Conservation (phyloP, 2,797 vertebrate species). For the Streptopelia turtur region DNA sequence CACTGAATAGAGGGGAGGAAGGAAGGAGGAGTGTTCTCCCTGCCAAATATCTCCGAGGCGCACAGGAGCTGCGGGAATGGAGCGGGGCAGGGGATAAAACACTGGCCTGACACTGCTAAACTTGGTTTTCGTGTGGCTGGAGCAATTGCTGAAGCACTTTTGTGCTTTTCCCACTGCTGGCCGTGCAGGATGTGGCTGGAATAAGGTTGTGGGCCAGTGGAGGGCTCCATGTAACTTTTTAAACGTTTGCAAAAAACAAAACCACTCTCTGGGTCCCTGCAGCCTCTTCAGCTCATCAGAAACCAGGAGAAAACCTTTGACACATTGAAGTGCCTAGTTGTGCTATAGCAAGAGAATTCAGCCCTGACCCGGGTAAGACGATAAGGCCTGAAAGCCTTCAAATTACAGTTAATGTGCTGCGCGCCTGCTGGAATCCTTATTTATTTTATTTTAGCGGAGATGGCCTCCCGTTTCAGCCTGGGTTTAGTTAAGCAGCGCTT, state of each 20-base stretch:
- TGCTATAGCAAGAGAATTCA: neutral
- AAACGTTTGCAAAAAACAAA: neutral
- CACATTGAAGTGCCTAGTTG: neutral
- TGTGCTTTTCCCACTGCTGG: neutral
- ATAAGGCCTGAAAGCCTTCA: neutral
- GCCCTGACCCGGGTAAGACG: neutral
- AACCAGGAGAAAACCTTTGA: neutral
- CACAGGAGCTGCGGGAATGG: accelerated
- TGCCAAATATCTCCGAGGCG: accelerated
- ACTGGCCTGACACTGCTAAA: neutral
- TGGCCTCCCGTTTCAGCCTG: neutral
- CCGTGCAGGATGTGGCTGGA: neutral
- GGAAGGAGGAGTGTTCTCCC: neutral
- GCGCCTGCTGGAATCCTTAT: neutral
- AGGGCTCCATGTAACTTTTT: neutral
- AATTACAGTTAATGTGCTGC: neutral
- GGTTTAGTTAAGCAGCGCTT: neutral
- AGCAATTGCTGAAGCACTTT: accelerated
- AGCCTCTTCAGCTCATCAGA: neutral
- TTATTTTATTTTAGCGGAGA: neutral
- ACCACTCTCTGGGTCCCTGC: neutral
- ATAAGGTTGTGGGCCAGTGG: neutral
- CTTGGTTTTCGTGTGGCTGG: neutral
- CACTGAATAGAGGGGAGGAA: neutral
- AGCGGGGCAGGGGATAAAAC: neutral